phyloP scores from a whole-genome alignment of 2,888 invertebrate species.

The Dexiosoma caninum region DNA sequence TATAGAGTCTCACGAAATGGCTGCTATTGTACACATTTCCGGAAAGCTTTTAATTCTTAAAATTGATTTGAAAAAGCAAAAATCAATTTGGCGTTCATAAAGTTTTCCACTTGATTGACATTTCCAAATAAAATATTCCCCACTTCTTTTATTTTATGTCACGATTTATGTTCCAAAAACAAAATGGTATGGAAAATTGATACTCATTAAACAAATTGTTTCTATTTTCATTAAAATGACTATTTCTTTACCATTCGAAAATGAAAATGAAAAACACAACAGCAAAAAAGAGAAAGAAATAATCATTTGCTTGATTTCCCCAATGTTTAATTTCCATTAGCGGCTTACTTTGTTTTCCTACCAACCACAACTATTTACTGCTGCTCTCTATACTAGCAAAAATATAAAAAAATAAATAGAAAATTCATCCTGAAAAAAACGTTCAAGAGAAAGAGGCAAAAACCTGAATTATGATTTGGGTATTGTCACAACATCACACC shows the following conservation, averaged over 20 bases:
- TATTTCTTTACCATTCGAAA: constrained; percentile 20
- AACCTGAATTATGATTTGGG: constrained; percentile 55
- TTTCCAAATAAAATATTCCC: neutral
- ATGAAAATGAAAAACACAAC: constrained; percentile 3
- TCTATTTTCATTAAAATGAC: constrained; percentile 35
- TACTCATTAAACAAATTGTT: constrained; percentile 52
- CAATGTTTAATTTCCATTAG: constrained; percentile 63
- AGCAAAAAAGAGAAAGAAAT: neutral
- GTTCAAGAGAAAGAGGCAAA: neutral
- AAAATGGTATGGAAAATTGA: constrained; percentile 13
- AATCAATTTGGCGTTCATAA: no score
- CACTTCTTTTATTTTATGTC: neutral
- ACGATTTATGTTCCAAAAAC: constrained; percentile 10
- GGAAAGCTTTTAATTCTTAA: no score
- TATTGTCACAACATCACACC: constrained; percentile 61
- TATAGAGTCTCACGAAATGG: no score
- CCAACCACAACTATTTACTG: constrained; percentile 24
- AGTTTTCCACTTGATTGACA: neutral
- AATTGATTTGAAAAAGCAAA: no score
- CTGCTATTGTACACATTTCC: no score
- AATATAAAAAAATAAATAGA: constrained; percentile 8
- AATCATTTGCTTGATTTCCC: constrained; percentile 60
- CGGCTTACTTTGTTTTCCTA: constrained; percentile 21
- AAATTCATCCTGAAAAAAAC: neutral
- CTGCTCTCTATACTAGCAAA: neutral